Evolutionary conservation across 1,140 invertebrate genomes (phyloP), one percentile per base, ranked within the genome.

Genomic region (Hormaphis cornu): DNA sequence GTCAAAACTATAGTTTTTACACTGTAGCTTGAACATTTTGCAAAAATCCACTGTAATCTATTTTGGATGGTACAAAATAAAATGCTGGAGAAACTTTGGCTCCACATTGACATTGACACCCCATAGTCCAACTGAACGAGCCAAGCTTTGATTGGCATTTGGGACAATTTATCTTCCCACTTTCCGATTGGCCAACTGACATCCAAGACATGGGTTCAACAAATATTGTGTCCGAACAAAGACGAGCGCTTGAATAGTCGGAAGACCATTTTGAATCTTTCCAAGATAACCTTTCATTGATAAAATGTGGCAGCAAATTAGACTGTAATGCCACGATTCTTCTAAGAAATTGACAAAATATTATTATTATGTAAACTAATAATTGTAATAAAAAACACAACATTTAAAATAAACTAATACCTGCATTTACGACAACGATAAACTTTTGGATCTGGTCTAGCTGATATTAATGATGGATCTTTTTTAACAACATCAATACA

Each of bases 181-280:
- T 84, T 2, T 84, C 82, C 69, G 81, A 83, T 72, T 86, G 83
- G 42, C 81, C 79, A 46, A 89, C 85, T 72, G 84, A 82, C 89
- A 93, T 93, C 90, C 90, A 93, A 20, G 83, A 79, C 74, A 92
- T 80, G 1, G 90, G 90, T 78, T 92, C 90, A 69, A 91, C 80
- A 77, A 92, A 92, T 75, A 87, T 84, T 69, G 86, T 89, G 73
- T 86, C 83, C 0, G 79, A 81, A 75, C 90, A 93, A 56, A 52
- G 54, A 12, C 69, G 48, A 4, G 37, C 24, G 33, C 48, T 10
- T 9, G 44, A 50, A 71, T 63, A 61, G 18, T 20, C 63, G 22
- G 22, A 73, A 73, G 71, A 48, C 66, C 69, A 69, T 50, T 71
- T 63, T 48, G 79, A 72, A 70, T 80, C 77, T 33, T 78, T 77